These are phyloP conservation scores for Pristionchus arcanus DNA, from an alignment of 2,888 invertebrate genomes.

Conservation along the genomic window DNA sequence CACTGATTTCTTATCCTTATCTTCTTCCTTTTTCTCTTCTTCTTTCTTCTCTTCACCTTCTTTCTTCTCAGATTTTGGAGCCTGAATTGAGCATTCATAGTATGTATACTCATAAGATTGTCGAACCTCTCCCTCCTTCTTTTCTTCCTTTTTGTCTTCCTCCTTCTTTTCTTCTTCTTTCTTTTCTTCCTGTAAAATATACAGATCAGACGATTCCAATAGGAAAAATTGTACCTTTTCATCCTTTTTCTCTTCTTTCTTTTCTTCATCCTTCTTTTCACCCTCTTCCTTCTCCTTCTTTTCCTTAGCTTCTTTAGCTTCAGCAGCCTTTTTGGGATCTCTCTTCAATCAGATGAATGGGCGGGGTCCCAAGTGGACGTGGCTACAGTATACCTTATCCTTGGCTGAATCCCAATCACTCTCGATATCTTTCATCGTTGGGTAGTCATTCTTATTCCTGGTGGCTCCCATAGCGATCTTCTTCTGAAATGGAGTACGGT, in stretches of 20 bases:
- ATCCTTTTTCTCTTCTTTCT: conserved; percentile 2
- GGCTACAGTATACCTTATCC: conserved; percentile 26
- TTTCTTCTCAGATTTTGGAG: conserved; percentile 7
- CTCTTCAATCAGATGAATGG: background rate
- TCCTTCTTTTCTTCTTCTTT: conserved; percentile 4
- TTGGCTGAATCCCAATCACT: conserved; percentile 25
- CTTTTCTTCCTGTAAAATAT: background rate
- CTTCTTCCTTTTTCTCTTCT: background rate
- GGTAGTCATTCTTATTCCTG: conserved; percentile 26
- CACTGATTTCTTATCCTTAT: background rate
- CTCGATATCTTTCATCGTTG: conserved; percentile 12
- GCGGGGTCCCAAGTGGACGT: background rate
- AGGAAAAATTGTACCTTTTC: background rate
- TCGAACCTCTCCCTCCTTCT: conserved; percentile 13
- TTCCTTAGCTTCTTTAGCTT: background rate
- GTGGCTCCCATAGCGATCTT: conserved; percentile 34
- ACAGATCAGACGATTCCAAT: background rate
- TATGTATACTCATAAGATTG: background rate
- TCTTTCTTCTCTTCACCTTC: background rate
- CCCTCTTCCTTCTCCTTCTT: background rate
- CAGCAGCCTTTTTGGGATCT: background rate
- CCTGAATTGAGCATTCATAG: background rate
- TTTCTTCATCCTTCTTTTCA: background rate
- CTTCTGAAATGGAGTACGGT: conserved; percentile 7
- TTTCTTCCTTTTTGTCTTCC: conserved; percentile 1